These are phyloP conservation scores for Lepidurus packardi DNA, from an alignment of 1,140 invertebrate species.

Conservation along the genomic window DNA sequence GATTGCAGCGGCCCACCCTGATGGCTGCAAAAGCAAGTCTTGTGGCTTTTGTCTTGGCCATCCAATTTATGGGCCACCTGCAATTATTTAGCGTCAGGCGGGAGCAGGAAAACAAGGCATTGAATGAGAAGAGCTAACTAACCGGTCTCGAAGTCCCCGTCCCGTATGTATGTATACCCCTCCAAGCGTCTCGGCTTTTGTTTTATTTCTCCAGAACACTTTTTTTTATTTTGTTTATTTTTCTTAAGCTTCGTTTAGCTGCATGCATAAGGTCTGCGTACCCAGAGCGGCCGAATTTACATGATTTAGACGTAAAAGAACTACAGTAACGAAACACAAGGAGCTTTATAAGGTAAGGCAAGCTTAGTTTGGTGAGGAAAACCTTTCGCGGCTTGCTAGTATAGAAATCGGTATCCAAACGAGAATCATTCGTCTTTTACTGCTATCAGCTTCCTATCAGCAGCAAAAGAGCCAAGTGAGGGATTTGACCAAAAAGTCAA, in stretches of 20 bases:
- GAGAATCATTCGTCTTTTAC: slow-evolving; percentile 3
- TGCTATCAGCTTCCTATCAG: slow-evolving; percentile 7
- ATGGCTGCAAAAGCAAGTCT: neutral
- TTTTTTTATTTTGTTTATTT: neutral
- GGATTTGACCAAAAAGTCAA: neutral
- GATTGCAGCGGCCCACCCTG: slow-evolving; percentile 2
- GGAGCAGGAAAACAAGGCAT: slow-evolving; percentile 10
- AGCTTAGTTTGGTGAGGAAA: neutral
- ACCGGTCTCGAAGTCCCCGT: neutral
- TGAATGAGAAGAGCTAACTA: slow-evolving; percentile 9
- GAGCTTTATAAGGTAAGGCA: neutral
- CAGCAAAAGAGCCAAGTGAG: neutral
- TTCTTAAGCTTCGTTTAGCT: too few species aligned
- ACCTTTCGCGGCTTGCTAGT: neutral
- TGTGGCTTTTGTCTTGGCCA: slow-evolving; percentile 14
- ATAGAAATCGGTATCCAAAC: slow-evolving; percentile 2
- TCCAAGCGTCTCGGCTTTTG: neutral
- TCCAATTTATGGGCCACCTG: slow-evolving; percentile 15
- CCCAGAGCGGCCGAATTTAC: neutral
- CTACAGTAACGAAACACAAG: neutral
- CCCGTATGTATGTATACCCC: neutral
- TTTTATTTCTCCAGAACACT: neutral
- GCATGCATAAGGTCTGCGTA: neutral
- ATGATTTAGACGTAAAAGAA: neutral
- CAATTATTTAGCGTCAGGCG: slow-evolving; percentile 21